A percentile compares a stretch with the other conserved stretches of the same genome.
Conservation (phyloP, 2,888 invertebrate genomes). For the Atrina japonica region DNA sequence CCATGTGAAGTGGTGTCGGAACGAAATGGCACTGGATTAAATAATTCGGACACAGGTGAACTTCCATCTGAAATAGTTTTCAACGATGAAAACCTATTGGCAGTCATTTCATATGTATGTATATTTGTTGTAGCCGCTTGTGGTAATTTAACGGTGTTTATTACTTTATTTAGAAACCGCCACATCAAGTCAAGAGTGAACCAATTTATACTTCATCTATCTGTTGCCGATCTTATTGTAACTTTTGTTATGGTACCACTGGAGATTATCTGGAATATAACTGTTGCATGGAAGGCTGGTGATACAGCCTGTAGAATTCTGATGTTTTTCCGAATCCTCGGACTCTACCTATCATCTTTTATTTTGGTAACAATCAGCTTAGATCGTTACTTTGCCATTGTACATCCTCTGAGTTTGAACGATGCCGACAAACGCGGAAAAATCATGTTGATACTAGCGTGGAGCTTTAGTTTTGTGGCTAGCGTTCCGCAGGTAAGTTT, state of each 20-base stretch:
- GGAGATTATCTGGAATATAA: constrained; percentile 87
- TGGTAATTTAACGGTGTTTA: constrained; percentile 90
- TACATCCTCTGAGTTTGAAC: constrained; percentile 69
- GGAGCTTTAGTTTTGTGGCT: constrained; percentile 67
- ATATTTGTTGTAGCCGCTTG: constrained; percentile 86
- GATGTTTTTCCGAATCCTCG: constrained; percentile 87
- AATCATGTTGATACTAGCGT: constrained; percentile 68
- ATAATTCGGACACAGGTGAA: too few relatives aligned
- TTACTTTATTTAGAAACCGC: constrained; percentile 86
- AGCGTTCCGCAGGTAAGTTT: constrained; percentile 71
- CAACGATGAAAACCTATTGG: constrained; percentile 37
- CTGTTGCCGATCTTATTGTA: constrained; percentile 90
- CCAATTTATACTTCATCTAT: constrained; percentile 88
- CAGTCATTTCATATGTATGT: constrained; percentile 89
- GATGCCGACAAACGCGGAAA: constrained; percentile 69
- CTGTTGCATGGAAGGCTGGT: constrained; percentile 89
- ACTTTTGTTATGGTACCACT: constrained; percentile 89
- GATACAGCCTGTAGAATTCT: constrained; percentile 88
- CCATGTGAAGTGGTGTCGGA: too few relatives aligned
- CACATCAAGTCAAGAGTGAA: constrained; percentile 87
- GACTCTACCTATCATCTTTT: constrained; percentile 89
- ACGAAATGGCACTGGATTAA: too few relatives aligned
- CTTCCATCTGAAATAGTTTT: constrained; percentile 36
- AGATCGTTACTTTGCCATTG: constrained; percentile 72
- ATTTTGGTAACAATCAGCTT: constrained; percentile 88